Conservation (phyloP, 1,140 invertebrate genomes). For the Trichogramma pretiosum region DNA sequence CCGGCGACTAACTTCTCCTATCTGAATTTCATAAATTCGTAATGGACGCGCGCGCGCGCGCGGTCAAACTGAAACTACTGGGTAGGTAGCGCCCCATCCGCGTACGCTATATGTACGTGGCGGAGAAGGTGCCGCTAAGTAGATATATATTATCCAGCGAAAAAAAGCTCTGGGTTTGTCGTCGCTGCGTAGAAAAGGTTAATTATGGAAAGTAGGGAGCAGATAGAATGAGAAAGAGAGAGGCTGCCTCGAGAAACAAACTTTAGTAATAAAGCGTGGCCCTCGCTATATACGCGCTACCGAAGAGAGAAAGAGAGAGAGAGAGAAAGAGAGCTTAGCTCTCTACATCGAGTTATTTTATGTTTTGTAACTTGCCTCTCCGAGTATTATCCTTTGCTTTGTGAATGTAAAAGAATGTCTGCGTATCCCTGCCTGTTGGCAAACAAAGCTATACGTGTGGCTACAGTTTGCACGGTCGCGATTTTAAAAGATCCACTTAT, state of each 20-base stretch:
- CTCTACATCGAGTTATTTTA: conserved; percentile 10
- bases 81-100: not conserved
- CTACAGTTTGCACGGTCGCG: not conserved
- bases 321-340: not conserved
- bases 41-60: not conserved
- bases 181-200: no score
- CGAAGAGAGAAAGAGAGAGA: conserved; percentile 1
- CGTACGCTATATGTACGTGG: no score
- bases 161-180: no score
- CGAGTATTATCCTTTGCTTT: not conserved
- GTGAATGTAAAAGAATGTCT: not conserved
- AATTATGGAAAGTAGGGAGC: not conserved
- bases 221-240: not conserved
- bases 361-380: no score
- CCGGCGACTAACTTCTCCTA: conserved; percentile 9
- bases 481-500: not conserved
- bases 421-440: not conserved
- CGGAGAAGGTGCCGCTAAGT: no score
- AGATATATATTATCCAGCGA: no score
- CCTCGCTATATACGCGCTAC: no score
- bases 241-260: not conserved
- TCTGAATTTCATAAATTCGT: conserved; percentile 12
- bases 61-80: not conserved
- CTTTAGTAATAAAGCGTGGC: no score
- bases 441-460: no score